A percentile compares a stretch with the other conserved stretches of the same genome.
phyloP scores from a whole-genome alignment of 2,797 vertebrate species.

The Urocyon cinereoargenteus region DNA sequence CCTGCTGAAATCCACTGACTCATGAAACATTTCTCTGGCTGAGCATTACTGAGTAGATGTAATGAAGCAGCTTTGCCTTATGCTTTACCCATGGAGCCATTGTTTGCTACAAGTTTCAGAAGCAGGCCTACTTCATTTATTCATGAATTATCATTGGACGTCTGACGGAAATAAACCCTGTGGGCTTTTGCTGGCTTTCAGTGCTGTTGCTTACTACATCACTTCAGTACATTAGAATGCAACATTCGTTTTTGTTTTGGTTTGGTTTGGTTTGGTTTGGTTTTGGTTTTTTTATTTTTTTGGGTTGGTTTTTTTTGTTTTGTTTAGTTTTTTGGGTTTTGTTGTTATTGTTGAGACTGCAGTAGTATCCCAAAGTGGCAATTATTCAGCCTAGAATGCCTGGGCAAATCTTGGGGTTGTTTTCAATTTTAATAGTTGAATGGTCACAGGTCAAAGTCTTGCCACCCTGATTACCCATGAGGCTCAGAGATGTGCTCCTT shows the following conservation, averaged over 20 bases:
- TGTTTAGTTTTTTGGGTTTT: not conserved
- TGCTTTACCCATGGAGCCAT: conserved; percentile 87
- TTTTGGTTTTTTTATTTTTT: not conserved
- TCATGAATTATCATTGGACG: conserved; percentile 61
- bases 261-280: not conserved
- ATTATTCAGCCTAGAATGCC: conserved; percentile 61
- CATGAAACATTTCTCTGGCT: conserved; percentile 88
- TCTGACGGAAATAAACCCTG: conserved; percentile 30
- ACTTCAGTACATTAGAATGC: conserved; percentile 78
- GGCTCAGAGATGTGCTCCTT: not conserved
- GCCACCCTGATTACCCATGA: not conserved
- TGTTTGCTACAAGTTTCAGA: conserved; percentile 72
- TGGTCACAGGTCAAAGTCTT: conserved; percentile 53
- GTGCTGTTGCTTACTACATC: conserved; percentile 86
- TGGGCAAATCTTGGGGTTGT: not conserved
- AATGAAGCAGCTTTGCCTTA: conserved; percentile 86
- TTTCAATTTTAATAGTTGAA: conserved; percentile 54
- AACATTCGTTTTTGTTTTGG: conserved; percentile 43
- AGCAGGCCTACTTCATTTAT: conserved; percentile 82
- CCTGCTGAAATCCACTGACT: conserved; percentile 79
- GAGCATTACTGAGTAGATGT: conserved; percentile 78
- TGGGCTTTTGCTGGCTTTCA: conserved; percentile 83
- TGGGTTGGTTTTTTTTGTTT: not conserved
- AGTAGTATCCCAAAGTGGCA: not conserved
- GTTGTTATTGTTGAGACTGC: conserved; percentile 39